Evolutionary conservation across 2,888 invertebrate species (phyloP), one percentile per base, ranked within the genome.

Genomic region (Hedychridium roseum): DNA sequence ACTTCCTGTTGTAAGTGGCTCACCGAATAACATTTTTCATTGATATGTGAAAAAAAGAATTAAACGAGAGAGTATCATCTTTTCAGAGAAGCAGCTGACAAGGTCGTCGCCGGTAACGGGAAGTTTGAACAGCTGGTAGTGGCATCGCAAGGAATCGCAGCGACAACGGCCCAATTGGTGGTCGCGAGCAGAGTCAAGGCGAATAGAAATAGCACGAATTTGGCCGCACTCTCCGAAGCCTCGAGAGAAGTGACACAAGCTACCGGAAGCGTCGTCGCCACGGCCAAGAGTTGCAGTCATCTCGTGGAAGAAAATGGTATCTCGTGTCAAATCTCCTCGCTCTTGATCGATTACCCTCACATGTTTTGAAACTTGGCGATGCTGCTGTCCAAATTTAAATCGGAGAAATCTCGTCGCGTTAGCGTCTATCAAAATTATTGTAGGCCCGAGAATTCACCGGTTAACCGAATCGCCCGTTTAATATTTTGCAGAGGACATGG

Each of bases 111-210:
- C 17, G 88, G 88, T 7, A 85, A 88, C 57, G 94, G 92, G 0
- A 95, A 95, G 76, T 87, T 92, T 72, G 95, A 96, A 73, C 92
- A 94, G 73, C 85, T 99, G 50, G 91, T 97, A 50, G 98, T 96
- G 1, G 97, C 97, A 4, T 96, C 98, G 15, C 97, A 98, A 81
- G 94, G 94, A 79, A 95, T 97, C 50, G 93, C 94, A 43, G 97
- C 94, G 52, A 94, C 91, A 62, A 98, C 98, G 1, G 97, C 97
- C 36, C 98, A 98, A 80, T 83, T 99, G 48, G 98, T 98, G 40
- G 96, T 98, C 0, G 95, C 98, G 9, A 96, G 96, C 57, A 87
- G 93, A 45, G 98, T 99, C 4, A 95, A 98, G 80, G 97, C 99
- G 0, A 90, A 92, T 66, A 86, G 91, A 59, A 86, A 88, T 51